A percentile compares a stretch with the other conserved stretches of the same genome.
Evolutionary conservation across 2,888 invertebrate genomes (phyloP).

Genomic region (Conistra vaccinii): DNA sequence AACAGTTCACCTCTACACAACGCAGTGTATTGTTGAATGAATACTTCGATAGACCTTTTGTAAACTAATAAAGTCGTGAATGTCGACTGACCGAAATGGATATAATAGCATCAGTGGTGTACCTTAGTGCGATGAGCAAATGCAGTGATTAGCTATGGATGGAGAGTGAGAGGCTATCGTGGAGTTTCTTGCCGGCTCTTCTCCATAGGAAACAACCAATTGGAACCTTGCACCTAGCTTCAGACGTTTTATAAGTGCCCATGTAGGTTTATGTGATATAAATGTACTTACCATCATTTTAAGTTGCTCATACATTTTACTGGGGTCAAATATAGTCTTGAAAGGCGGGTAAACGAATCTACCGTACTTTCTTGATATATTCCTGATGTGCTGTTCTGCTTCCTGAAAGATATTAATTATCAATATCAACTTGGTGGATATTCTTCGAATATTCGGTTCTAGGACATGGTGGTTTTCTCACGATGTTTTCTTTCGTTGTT

Average conservation of each 20-base stretch:
- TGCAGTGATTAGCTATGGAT: neutral
- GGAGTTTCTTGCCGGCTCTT: no score
- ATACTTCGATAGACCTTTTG: conserved; percentile 8
- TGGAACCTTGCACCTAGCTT: no score
- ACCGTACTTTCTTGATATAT: conserved; percentile 93
- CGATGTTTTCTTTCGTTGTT: no score
- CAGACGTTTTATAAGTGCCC: no score
- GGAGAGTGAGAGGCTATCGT: no score
- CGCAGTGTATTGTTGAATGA: neutral
- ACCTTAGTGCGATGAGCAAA: neutral
- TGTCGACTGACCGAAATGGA: neutral
- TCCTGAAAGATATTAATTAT: conserved; percentile 87
- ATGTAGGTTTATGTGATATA: no score
- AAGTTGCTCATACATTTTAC: conserved; percentile 91
- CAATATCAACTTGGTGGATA: no score
- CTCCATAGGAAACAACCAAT: no score
- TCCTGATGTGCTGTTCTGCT: conserved; percentile 94
- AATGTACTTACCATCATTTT: conserved; percentile 91
- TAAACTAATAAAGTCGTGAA: conserved; percentile 13
- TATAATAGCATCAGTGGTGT: neutral
- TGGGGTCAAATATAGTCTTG: conserved; percentile 92
- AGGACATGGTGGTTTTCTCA: no score
- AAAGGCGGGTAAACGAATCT: conserved; percentile 94
- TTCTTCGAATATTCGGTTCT: no score
- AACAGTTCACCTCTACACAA: neutral